phyloP scores from a whole-genome alignment of 2,888 invertebrate genomes.

The Euclidia mi region DNA sequence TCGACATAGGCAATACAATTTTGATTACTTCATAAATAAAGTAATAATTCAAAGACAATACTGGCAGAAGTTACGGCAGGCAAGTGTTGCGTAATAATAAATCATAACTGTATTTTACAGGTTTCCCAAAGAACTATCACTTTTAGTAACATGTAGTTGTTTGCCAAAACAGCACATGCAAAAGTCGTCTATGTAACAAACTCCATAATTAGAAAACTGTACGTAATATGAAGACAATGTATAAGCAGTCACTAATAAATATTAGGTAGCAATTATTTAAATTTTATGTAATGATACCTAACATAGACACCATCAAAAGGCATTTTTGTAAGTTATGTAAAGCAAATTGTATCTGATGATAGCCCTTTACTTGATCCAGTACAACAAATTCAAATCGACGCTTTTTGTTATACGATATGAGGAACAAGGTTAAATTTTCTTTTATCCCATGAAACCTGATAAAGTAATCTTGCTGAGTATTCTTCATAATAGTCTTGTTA shows the following conservation, averaged over 20 bases:
- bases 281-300: too few species aligned
- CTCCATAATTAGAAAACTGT: too few species aligned
- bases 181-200: too few species aligned
- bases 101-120: too few species aligned
- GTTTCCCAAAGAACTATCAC: too few species aligned
- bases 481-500: conserved; percentile 43
- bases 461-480: conserved; percentile 53
- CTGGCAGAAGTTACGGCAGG: conserved; percentile 52
- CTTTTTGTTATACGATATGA: not conserved
- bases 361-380: not conserved
- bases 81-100: conserved; percentile 24
- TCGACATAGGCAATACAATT: conserved; percentile 55
- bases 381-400: not conserved
- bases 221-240: too few species aligned
- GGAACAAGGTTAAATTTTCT: conserved; percentile 3
- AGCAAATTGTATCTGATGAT: not conserved
- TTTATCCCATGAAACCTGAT: conserved; percentile 18
- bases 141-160: too few species aligned
- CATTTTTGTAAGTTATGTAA: not conserved
- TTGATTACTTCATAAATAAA: conserved; percentile 3
- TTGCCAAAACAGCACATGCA: too few species aligned
- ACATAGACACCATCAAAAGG: too few species aligned
- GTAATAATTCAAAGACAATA: conserved; percentile 9
- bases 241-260: too few species aligned
- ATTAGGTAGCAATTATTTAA: too few species aligned